Conservation (phyloP, 2,113 vertebrate species). For the Dromaius novaehollandiae region DNA sequence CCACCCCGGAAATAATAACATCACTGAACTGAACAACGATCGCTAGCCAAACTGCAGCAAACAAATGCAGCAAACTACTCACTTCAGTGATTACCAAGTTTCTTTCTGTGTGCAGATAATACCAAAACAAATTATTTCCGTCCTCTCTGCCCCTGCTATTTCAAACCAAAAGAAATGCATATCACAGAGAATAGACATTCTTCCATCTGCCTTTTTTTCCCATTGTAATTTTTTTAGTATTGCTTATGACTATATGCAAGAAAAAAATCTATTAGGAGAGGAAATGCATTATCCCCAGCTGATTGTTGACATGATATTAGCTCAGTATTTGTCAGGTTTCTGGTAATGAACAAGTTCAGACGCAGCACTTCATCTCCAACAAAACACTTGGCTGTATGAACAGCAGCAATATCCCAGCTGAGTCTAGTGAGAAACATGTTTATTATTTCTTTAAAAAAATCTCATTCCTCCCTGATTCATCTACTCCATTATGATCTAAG, state of each 20-base stretch:
- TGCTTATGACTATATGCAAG: slow-evolving; percentile 9
- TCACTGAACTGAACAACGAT: not conserved
- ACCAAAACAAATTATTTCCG: slow-evolving; percentile 29
- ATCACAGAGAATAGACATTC: not conserved
- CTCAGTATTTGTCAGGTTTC: slow-evolving; percentile 23
- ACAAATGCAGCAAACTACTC: slow-evolving; percentile 1
- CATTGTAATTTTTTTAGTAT: not conserved
- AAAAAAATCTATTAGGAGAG: slow-evolving; percentile 29
- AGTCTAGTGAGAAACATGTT: not conserved
- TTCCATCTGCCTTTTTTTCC: accelerated
- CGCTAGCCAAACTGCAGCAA: not conserved
- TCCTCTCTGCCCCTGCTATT: not conserved
- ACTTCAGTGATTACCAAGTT: not conserved
- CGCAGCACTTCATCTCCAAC: not conserved
- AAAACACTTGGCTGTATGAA: slow-evolving; percentile 2
- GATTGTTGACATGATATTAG: slow-evolving; percentile 22
- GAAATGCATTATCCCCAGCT: slow-evolving; percentile 32
- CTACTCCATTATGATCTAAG: slow-evolving; percentile 8
- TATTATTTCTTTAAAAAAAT: slow-evolving; percentile 15
- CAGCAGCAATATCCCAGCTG: slow-evolving; percentile 24
- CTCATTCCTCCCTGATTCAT: slow-evolving; percentile 11
- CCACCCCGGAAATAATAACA: not conserved
- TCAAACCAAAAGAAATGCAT: accelerated
- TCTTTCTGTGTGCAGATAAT: not conserved
- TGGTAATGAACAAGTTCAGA: slow-evolving; percentile 35